Evolutionary conservation across 2,888 invertebrate species (phyloP), one percentile per base, ranked within the genome.

Genomic region (Drosophila bunnanda): DNA sequence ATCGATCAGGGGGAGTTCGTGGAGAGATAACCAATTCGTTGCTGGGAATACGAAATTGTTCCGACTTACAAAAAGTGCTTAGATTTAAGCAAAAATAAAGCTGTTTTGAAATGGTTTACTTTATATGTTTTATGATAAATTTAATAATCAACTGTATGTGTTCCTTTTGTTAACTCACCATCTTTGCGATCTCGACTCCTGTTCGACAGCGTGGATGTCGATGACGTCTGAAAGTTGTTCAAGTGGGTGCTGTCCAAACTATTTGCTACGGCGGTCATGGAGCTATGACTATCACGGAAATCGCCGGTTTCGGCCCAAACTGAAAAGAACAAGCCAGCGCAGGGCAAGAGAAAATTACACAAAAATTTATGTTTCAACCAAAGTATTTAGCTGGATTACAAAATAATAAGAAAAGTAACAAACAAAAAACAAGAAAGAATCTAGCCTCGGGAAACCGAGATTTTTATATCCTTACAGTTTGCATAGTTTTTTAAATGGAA

Each of bases 291-390:
- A 93, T 97, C 97, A 83, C 97, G 95, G 93, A 97, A 97, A 93
- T 97, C 97, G 77, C 96, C 96, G 66, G 96, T 96, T 93, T 97
- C 97, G 77, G 97, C 96, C 97, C 97, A 97, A 92, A 97, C 97
- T 97, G 95, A 82, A 94, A 95, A 92, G 93, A 91, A 89, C 82
- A 91, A 90, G 87, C 91, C 91, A 90, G 90, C 83, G 75, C 80
- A 82, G 65, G 60, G 67, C 67, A 67, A 67, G 65, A 65, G 48
- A 67, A 67, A 67, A 67, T 67, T 83, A 82, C 82, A 82, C 83
- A 82, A 89, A 90, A 85, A 90, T 90, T 91, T 90, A 89, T 90
- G 89, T 85, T 88, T 88, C 85, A 88, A 86, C 66, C 20, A n/a
- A 17, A 20, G 20, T 38, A 17, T 12, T 34, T 25, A 79, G 78